phyloP scores from a whole-genome alignment of 2,113 vertebrate species.

The Polyodon spathula region DNA sequence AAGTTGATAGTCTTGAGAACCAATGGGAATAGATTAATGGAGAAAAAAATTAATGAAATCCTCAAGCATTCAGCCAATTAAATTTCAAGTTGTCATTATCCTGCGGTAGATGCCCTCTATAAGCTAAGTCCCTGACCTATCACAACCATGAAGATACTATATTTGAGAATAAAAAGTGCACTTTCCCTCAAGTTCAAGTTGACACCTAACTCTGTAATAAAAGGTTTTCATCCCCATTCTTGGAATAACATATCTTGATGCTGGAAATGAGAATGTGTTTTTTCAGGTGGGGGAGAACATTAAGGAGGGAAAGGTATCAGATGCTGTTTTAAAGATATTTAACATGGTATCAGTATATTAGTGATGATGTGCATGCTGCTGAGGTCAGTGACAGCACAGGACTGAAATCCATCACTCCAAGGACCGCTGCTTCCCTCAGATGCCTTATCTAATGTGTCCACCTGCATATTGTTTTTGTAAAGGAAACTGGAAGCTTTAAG shows the following conservation, averaged over 20 bases:
- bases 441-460: not conserved
- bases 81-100: too few species aligned
- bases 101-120: too few species aligned
- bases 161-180: too few species aligned
- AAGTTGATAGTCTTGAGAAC: too few species aligned
- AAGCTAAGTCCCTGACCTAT: too few species aligned
- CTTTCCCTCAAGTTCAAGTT: too few species aligned
- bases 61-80: too few species aligned
- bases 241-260: slow-evolving; percentile 32
- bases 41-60: too few species aligned
- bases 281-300: slow-evolving; percentile 43
- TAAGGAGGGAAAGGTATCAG: slow-evolving; percentile 15
- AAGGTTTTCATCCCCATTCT: slow-evolving; percentile 14
- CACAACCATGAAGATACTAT: too few species aligned
- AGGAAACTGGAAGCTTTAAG: too few species aligned
- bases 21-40: too few species aligned
- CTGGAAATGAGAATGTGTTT: slow-evolving; percentile 36
- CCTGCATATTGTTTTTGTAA: too few species aligned
- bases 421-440: not conserved
- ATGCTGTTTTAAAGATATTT: slow-evolving; percentile 35
- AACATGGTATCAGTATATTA: slow-evolving; percentile 7
- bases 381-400: slow-evolving; percentile 6
- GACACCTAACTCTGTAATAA: slow-evolving; percentile 3
- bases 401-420: not conserved
- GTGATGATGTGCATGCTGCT: not conserved